phyloP scores from a whole-genome alignment of 2,797 vertebrate species.

The Mus minutoides region DNA sequence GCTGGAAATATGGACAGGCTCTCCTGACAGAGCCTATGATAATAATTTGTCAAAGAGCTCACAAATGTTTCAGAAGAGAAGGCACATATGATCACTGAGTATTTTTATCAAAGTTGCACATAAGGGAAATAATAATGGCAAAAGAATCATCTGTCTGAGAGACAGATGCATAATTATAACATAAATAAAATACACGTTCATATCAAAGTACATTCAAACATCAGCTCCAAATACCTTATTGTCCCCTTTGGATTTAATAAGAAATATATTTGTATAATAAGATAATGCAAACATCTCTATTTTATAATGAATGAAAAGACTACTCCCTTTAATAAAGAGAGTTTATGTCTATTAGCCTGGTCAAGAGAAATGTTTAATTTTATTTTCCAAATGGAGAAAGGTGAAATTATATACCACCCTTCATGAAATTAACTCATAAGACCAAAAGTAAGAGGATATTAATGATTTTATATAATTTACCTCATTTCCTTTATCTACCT shows the following conservation, averaged over 20 bases:
- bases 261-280: neutral
- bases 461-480: constrained; percentile 13
- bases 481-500: neutral
- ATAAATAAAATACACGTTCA: neutral
- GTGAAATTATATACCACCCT: neutral
- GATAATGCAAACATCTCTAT: neutral
- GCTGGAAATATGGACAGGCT: constrained; percentile 28
- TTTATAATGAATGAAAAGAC: neutral
- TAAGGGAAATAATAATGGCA: constrained; percentile 29
- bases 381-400: neutral
- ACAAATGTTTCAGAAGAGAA: constrained; percentile 41
- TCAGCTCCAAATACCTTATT: neutral
- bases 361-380: neutral
- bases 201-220: constrained; percentile 46
- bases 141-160: constrained; percentile 4
- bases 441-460: neutral
- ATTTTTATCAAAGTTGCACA: constrained; percentile 65
- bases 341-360: neutral
- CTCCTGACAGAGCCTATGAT: constrained; percentile 14
- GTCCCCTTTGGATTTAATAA: neutral
- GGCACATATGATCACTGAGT: constrained; percentile 41
- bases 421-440: neutral
- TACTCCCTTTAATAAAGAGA: neutral
- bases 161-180: constrained; percentile 26
- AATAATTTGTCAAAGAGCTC: constrained; percentile 54